Percentiles rank a stretch among this genome's conserved stretches.
Conservation (phyloP, 2,797 vertebrate genomes). For the Alouatta caraya region DNA sequence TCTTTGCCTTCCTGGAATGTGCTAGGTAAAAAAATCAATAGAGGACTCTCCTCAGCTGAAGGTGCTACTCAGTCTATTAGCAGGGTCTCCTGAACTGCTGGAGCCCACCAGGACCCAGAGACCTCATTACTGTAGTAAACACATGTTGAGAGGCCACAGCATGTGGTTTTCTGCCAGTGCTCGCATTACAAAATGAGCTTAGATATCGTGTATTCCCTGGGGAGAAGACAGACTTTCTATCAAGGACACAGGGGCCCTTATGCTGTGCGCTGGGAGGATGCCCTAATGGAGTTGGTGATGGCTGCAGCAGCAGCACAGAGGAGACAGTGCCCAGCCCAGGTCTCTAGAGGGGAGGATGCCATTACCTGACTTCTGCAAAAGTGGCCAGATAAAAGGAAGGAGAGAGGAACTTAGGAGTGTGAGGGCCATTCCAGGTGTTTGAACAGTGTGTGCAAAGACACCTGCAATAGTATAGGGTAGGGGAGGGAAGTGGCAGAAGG, state of each 20-base stretch:
- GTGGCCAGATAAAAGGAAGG: not conserved
- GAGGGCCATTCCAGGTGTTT: not conserved
- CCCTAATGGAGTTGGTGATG: not conserved
- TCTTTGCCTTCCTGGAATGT: not conserved
- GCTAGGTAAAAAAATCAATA: not conserved
- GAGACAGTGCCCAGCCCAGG: too few species aligned
- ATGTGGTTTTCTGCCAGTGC: not conserved
- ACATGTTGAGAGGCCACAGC: rapidly evolving
- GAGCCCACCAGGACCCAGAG: not conserved
- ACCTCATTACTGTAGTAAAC: not conserved
- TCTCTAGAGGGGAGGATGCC: not conserved
- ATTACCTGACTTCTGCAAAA: not conserved
- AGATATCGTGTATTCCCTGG: not conserved
- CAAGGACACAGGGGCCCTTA: not conserved
- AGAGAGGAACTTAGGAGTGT: not conserved
- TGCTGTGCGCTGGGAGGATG: not conserved
- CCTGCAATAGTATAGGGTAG: not conserved
- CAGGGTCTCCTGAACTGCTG: not conserved
- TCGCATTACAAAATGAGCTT: not conserved
- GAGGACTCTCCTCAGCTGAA: not conserved
- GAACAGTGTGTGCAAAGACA: not conserved
- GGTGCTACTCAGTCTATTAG: not conserved
- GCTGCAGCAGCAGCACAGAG: not conserved
- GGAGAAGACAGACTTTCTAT: not conserved
- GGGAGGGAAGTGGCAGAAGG: not conserved